Percentiles rank a stretch among this genome's conserved stretches.
Conservation (phyloP, 2,113 vertebrate genomes). For the Oncorhynchus nerka region DNA sequence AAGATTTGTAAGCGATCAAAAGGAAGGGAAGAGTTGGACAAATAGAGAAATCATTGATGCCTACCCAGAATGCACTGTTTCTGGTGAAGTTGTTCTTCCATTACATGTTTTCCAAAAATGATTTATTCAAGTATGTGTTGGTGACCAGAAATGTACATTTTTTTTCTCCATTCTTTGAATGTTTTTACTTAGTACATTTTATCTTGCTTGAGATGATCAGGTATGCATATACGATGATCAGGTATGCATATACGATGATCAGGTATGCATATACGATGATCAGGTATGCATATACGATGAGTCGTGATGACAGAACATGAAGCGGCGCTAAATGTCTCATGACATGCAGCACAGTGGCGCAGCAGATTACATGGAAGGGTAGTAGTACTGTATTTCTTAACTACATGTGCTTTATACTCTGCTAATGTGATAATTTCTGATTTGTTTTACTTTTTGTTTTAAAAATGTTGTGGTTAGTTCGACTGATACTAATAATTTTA, state of each 20-base stretch:
- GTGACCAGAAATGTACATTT: background rate
- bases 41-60: background rate
- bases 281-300: background rate
- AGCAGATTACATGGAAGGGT: no score
- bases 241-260: no score
- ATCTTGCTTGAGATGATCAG: conserved; percentile 7
- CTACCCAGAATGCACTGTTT: background rate
- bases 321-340: conserved; percentile 20
- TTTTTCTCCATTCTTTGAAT: conserved; percentile 9
- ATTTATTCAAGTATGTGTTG: conserved; percentile 14
- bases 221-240: background rate
- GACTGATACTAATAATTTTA: background rate
- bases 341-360: no score
- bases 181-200: conserved; percentile 21
- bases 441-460: background rate
- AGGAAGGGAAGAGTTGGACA: background rate
- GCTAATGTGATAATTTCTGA: background rate
- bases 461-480: background rate
- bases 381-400: background rate
- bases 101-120: background rate
- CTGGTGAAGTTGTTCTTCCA: background rate
- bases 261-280: no score
- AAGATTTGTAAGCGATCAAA: conserved; percentile 17
- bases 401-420: conserved; percentile 1
- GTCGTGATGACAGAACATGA: conserved; percentile 6